A percentile compares a stretch with the other conserved stretches of the same genome.
These are phyloP conservation scores for Chascanopsetta lugubris DNA, from an alignment of 2,113 vertebrate species.

Conservation along the genomic window DNA sequence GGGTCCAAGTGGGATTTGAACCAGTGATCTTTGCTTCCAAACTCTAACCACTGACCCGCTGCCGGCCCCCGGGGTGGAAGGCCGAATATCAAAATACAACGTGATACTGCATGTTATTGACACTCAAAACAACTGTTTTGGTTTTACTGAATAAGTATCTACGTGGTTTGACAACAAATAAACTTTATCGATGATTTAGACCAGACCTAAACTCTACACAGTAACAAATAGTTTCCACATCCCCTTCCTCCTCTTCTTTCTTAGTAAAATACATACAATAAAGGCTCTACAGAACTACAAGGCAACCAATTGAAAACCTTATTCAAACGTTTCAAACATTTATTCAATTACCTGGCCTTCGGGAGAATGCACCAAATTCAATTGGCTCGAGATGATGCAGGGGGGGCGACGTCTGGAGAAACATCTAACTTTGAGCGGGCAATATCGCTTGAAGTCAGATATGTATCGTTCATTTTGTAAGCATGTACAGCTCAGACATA, in stretches of 20 bases:
- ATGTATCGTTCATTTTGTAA: not conserved
- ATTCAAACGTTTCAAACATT: slow-evolving; percentile 13
- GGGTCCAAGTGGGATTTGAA: no score
- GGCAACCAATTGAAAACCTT: not conserved
- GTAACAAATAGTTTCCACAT: not conserved
- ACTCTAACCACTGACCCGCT: no score
- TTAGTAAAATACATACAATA: not conserved
- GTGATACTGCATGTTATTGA: not conserved
- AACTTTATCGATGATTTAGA: no score
- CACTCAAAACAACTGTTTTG: no score
- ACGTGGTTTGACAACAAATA: no score
- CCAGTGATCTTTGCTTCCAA: no score
- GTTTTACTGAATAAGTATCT: no score
- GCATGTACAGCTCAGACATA: not conserved
- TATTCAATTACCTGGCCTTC: no score
- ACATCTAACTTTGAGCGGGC: not conserved
- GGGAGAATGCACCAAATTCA: no score
- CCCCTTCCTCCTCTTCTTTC: not conserved
- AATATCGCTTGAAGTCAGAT: not conserved
- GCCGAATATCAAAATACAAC: no score
- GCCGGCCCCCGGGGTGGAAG: no score
- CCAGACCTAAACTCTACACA: not conserved
- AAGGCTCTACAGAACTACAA: not conserved
- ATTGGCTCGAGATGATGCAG: not conserved
- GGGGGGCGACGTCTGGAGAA: not conserved